phyloP scores from a whole-genome alignment of 2,888 invertebrate genomes.

The Smittia aterrima region DNA sequence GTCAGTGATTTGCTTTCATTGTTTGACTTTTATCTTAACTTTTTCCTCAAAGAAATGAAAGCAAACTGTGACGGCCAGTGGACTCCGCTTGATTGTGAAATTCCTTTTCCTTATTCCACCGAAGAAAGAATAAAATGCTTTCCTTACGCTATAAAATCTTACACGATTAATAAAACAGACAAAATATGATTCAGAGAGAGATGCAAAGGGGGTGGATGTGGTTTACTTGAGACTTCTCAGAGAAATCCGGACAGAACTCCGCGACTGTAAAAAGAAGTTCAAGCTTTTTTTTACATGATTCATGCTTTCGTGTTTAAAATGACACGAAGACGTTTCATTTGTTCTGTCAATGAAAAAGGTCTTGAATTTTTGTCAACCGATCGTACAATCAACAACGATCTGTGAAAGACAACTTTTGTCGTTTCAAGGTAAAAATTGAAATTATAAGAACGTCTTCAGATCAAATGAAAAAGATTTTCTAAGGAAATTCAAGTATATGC shows the following conservation, averaged over 20 bases:
- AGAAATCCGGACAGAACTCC: not conserved
- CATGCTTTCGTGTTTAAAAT: no score
- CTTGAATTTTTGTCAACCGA: no score
- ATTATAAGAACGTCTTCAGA: not conserved
- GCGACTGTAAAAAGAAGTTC: not conserved
- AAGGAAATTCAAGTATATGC: not conserved
- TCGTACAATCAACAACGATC: not conserved
- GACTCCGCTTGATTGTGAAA: no score
- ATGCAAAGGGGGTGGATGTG: not conserved
- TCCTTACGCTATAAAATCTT: conserved; percentile 16
- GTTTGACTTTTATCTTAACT: no score
- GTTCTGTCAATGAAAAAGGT: no score
- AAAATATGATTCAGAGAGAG: conserved; percentile 20
- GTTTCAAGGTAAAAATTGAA: not conserved
- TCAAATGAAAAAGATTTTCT: not conserved
- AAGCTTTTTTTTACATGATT: not conserved
- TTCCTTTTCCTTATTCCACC: no score
- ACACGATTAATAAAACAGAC: conserved; percentile 25
- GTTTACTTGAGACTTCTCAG: not conserved
- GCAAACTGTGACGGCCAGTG: no score
- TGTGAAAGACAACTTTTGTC: not conserved
- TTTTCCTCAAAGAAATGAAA: no score
- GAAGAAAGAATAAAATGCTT: no score
- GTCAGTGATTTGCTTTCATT: no score
- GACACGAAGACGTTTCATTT: no score